Base-by-base conservation (phyloP, 2,797 vertebrate species). In the Eutrigla gurnardus region DNA sequence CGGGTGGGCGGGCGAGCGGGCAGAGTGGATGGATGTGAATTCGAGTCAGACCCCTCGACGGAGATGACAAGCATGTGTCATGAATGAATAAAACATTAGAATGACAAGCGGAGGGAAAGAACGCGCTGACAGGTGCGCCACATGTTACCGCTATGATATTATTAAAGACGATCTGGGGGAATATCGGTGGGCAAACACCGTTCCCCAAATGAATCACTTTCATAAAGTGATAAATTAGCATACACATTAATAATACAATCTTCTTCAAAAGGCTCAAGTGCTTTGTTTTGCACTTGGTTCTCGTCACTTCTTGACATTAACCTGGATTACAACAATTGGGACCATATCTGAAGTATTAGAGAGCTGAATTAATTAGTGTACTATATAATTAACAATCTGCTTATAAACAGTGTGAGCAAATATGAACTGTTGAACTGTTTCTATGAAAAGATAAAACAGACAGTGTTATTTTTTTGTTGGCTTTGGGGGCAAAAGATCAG, bases 201-300 rank as follows among this genome's bases (percentile, higher is more conserved):
- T 60, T 65, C 15, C 13, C 25, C 25, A 76, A 62, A 73, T 77
- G n/a, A 83, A 78, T 62, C 46, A 18, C 55, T 71, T 33, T 43
- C 18, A 83, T 76, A 50, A 79, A 73, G 74, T 64, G 77, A 53
- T 63, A 4, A 76, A 81, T 83, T 81, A 70, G 74, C 70, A 83
- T 77, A 60, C 43, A 52, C 47, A 73, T 82, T 70, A 79, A 75
- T 64, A 55, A 79, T 73, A 14, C 11, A 53, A 25, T 62, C 1
- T 37, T 14, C 37, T 66, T 71, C 12, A 58, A 75, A 71, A 59
- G 50, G 37, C 57, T 65, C 12, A 76, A 77, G 25, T 37, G 36
- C 14, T 79, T 85, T 81, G 68, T 81, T 74, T 78, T 83, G 17
- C 59, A 70, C 76, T n/a, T 36, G 69, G n/a, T 47, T 57, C 37